These are phyloP conservation scores for Orycteropus afer DNA, from an alignment of 2,113 vertebrate genomes.

Conservation along the genomic window DNA sequence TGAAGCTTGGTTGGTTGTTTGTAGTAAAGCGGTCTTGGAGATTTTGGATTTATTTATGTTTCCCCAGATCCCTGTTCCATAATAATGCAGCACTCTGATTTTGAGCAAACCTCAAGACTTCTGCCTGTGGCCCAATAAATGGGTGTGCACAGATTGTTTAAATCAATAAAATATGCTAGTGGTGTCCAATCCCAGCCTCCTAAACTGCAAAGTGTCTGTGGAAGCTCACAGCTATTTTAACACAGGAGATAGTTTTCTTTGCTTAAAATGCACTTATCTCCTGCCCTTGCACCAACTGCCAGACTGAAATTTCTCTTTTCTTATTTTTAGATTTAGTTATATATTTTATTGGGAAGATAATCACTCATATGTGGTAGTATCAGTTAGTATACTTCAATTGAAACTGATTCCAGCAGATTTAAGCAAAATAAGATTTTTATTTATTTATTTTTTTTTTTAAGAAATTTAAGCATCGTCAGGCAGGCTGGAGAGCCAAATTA, in stretches of 20 bases:
- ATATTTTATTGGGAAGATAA: not conserved
- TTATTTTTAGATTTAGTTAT: constrained; percentile 19
- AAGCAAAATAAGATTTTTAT: not conserved
- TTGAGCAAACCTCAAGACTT: constrained; percentile 40
- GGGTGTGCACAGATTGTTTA: not conserved
- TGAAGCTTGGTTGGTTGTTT: constrained; percentile 43
- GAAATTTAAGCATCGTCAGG: not conserved
- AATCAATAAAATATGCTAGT: not conserved
- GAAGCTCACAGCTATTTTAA: not conserved
- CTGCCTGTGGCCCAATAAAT: constrained; percentile 26
- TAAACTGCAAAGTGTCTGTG: not conserved
- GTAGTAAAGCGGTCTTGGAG: not conserved
- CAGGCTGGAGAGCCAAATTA: not conserved
- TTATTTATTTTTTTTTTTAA: not conserved
- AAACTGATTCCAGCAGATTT: not conserved
- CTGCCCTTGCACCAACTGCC: not conserved
- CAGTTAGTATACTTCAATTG: not conserved
- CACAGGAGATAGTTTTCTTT: not conserved
- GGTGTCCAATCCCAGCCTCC: not conserved
- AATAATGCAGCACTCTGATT: constrained; percentile 45
- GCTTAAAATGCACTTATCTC: not conserved
- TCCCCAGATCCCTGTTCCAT: not conserved
- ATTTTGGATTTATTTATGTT: constrained; percentile 52
- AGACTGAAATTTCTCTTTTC: not conserved
- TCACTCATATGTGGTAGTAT: not conserved